Base-by-base conservation (phyloP, 2,113 vertebrate species). In the Struthio camelus region DNA sequence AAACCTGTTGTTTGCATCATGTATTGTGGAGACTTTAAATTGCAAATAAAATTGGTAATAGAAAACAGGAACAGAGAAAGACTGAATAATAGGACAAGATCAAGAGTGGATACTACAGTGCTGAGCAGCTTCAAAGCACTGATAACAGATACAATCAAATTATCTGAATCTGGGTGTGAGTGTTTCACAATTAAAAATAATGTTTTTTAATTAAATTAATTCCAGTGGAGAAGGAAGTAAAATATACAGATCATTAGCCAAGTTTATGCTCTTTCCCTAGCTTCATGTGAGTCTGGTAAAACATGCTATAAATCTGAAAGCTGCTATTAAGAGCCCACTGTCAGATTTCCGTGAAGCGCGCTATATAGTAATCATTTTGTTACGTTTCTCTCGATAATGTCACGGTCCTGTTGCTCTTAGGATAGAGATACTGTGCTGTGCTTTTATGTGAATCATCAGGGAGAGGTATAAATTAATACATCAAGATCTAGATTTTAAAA, bases 181-280 rank as follows among this genome's bases (percentile, higher is more conserved):
- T 85, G 91, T 94, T 82, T 91, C 62, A 82, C 93, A 93, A 94
- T 95, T 93, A 70, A 91, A 96, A 96, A 93, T 18, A 85, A 95
- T 85, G 87, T 3, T 20, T 95, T 96, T 95, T 25, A 87, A 95
- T 97, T 89, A 87, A 85, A 96, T 91, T 70, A 46, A 77, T 93
- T 95, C 54, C 79, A 80, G 46, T 28, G 51, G 85, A 80, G 72
- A 83, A 80, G 79, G 92, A 94, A 94, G 71, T 40, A 27, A 90
- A 77, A 44, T 69, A 62, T 16, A 62, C 44, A 72, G 62, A 56
- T 81, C 54, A 66, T 95, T 83, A 80, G 50, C 66, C 66, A 77
- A 9, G 1, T 87, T 87, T 87, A 34, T 85, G 75, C 59, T 70
- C 48, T 91, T 89, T 56, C 70, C 58, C 72, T 92, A 81, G 46